Conservation (phyloP, 2,797 vertebrate genomes). For the Centroberyx gerrardi region DNA sequence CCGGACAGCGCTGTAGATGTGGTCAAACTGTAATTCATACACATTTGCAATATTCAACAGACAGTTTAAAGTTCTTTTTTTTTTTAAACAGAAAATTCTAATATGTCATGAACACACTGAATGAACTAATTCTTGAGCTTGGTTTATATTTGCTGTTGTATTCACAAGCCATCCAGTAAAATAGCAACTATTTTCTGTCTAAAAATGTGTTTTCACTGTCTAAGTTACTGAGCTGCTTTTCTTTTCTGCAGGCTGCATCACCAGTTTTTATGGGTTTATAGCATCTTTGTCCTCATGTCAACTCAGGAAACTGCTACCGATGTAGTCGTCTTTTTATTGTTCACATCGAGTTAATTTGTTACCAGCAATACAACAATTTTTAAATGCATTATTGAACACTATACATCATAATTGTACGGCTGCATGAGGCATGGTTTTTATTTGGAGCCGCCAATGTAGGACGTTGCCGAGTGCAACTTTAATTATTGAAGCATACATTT, state of each 20-base stretch:
- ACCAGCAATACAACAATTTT: no score
- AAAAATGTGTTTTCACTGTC: no score
- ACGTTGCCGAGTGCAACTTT: no score
- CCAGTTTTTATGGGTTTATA: not conserved
- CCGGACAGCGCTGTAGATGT: not conserved
- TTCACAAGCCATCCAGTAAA: no score
- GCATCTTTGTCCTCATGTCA: not conserved
- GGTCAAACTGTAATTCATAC: not conserved
- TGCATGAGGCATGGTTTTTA: no score
- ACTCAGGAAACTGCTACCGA: not conserved
- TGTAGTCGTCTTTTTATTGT: not conserved
- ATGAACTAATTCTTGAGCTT: no score
- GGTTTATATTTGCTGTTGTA: no score
- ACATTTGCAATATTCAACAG: not conserved
- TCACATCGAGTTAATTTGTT: no score
- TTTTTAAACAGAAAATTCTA: not conserved
- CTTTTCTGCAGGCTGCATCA: not conserved
- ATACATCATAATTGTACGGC: no score
- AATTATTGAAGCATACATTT: not conserved
- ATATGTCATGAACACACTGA: not conserved
- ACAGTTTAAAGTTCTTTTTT: not conserved
- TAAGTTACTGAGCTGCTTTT: not conserved
- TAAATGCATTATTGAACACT: no score
- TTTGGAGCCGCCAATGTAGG: no score
- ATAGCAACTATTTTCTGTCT: no score